phyloP scores from a whole-genome alignment of 1,140 invertebrate genomes.

The Drosophila dunni region DNA sequence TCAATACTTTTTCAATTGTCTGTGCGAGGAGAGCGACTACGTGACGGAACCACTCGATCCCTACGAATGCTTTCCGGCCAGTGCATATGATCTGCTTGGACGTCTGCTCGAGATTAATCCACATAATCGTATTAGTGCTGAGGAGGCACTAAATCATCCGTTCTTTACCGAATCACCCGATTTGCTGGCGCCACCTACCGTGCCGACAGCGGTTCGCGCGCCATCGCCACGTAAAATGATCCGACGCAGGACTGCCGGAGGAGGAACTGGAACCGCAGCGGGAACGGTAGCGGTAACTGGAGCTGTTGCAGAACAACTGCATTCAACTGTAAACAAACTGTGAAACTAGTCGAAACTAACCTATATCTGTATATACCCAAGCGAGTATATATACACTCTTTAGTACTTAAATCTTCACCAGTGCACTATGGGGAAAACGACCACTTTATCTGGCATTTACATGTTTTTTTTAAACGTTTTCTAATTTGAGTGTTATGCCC shows the following conservation, averaged over 20 bases:
- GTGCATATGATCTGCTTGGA: conserved; percentile 98
- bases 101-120: conserved; percentile 99
- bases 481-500: too few relatives aligned
- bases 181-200: background rate
- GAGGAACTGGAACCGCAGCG: conserved; percentile 4
- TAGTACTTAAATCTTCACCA: conserved; percentile 30
- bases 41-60: conserved; percentile 69
- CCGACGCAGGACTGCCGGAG: conserved; percentile 3
- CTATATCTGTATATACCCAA: background rate
- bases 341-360: conserved; percentile 63
- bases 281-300: background rate
- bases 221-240: conserved; percentile 32
- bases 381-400: background rate
- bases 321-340: conserved; percentile 53
- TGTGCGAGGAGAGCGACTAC: conserved; percentile 69
- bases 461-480: too few relatives aligned
- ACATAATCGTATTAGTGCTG: conserved; percentile 98
- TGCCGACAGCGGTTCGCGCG: background rate
- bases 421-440: too few relatives aligned
- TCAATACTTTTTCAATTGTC: conserved; percentile 80
- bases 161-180: conserved; percentile 85
- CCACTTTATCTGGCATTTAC: too few relatives aligned
- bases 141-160: conserved; percentile 98
- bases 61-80: conserved; percentile 75
- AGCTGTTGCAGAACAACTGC: conserved; percentile 22